Evolutionary conservation across 2,797 vertebrate genomes (phyloP).

Genomic region (Margarornis squamiger): DNA sequence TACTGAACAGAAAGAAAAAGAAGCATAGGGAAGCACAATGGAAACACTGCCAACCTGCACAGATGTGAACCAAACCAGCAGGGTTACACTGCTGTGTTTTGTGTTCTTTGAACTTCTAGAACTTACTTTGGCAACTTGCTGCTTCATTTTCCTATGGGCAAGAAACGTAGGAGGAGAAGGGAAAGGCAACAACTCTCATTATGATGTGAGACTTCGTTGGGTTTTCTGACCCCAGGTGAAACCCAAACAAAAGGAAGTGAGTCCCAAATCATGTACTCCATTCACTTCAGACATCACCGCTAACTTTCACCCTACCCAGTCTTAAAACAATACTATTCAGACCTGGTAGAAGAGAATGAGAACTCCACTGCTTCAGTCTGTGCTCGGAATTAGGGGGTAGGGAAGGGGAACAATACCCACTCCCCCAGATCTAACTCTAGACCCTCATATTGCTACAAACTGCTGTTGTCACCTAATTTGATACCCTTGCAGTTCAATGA

Average conservation of each 20-base stretch:
- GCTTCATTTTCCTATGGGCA: neutral
- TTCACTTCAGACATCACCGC: neutral
- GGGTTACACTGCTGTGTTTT: neutral
- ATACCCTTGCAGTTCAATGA: conserved; percentile 38
- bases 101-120: neutral
- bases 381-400: neutral
- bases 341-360: neutral
- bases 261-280: neutral
- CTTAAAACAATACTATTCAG: neutral
- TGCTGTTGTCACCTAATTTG: conserved; percentile 28
- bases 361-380: neutral
- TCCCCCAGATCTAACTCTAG: neutral
- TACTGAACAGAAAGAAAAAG: neutral
- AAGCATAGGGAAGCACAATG: neutral
- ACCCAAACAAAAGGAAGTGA: neutral
- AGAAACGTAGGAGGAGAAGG: neutral
- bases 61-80: neutral
- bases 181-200: neutral
- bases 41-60: neutral
- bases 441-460: neutral
- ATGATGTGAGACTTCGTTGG: neutral
- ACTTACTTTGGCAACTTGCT: neutral
- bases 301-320: neutral
- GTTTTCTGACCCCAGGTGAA: neutral
- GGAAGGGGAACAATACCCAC: neutral